Conservation (phyloP, 2,113 vertebrate genomes). For the Nicator chloris region DNA sequence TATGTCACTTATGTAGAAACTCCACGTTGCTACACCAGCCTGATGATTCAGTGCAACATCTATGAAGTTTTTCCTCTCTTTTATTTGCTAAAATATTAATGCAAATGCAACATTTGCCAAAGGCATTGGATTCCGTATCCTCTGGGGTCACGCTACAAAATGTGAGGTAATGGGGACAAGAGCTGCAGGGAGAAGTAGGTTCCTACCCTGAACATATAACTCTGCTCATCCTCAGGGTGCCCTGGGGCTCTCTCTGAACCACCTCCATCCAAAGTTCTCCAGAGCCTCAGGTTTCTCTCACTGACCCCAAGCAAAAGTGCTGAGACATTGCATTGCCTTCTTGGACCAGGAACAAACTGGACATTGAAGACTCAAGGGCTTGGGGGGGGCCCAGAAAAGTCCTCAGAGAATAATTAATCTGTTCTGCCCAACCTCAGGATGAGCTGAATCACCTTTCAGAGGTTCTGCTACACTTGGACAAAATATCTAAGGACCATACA, state of each 20-base stretch:
- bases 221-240: background rate
- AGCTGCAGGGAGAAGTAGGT: background rate
- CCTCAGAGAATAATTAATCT: background rate
- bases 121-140: background rate
- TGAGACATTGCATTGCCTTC: background rate
- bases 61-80: background rate
- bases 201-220: background rate
- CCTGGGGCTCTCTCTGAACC: background rate
- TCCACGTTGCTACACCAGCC: background rate
- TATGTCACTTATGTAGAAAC: background rate
- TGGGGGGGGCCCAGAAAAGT: background rate
- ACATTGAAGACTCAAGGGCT: background rate
- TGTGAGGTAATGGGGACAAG: background rate
- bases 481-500: background rate
- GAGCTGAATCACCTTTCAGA: background rate
- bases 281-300: background rate
- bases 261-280: background rate
- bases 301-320: background rate
- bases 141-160: background rate
- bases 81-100: conserved; percentile 20
- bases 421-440: background rate
- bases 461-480: background rate
- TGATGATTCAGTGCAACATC: background rate
- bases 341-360: background rate
- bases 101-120: background rate